phyloP scores from a whole-genome alignment of 2,797 vertebrate genomes.

The Ctenopoma multispine region DNA sequence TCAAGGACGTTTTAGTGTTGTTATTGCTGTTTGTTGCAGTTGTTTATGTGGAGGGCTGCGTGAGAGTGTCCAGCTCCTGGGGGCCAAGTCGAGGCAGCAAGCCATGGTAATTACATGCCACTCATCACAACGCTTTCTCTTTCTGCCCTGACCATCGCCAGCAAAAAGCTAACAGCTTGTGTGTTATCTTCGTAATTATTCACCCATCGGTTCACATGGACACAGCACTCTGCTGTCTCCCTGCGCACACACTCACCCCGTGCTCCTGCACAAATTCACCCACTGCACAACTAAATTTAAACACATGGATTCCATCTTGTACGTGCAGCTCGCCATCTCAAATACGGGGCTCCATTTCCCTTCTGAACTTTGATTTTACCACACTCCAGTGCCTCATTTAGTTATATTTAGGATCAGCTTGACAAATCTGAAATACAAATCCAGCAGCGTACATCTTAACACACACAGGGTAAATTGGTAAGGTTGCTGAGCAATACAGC shows the following conservation, averaged over 20 bases:
- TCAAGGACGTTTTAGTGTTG: constrained; percentile 68
- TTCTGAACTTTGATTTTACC: constrained; percentile 38
- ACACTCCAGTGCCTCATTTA: constrained; percentile 40
- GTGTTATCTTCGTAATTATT: constrained; percentile 76
- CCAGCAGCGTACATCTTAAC: constrained; percentile 52
- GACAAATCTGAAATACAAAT: constrained; percentile 46
- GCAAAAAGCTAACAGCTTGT: constrained; percentile 73
- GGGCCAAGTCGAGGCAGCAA: constrained; percentile 62
- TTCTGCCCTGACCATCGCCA: constrained; percentile 45
- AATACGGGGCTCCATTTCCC: constrained; percentile 41
- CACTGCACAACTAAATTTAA: constrained; percentile 44
- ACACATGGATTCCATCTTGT: constrained; percentile 26
- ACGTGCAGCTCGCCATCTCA: constrained; percentile 21
- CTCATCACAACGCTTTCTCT: constrained; percentile 60
- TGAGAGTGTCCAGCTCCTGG: constrained; percentile 64
- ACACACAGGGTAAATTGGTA: constrained; percentile 49
- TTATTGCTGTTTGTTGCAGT: constrained; percentile 54
- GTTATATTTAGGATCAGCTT: constrained; percentile 55
- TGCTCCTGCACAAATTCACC: constrained; percentile 39
- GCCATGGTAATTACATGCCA: constrained; percentile 73
- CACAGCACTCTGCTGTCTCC: constrained; percentile 52
- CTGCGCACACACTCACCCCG: constrained; percentile 38
- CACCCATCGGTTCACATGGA: constrained; percentile 69
- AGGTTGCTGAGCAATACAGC: constrained; percentile 74
- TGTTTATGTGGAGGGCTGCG: constrained; percentile 66